These are phyloP conservation scores for Connochaetes taurinus DNA, from an alignment of 2,113 vertebrate species.

Conservation along the genomic window DNA sequence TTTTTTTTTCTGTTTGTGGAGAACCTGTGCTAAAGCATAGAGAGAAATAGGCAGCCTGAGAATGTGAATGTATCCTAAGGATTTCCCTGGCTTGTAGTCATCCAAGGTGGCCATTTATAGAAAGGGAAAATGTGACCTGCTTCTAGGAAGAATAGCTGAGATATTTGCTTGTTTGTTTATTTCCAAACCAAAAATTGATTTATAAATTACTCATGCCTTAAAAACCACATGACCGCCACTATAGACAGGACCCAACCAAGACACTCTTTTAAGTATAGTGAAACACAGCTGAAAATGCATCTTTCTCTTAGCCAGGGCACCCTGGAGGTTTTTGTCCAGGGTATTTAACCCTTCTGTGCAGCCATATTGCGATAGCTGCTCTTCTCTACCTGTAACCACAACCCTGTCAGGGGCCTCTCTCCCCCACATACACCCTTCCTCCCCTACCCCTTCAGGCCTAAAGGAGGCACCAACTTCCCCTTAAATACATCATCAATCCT, in stretches of 20 bases:
- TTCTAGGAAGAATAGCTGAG: neutral
- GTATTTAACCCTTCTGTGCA: fast-evolving
- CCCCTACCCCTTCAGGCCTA: neutral
- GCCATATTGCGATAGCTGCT: neutral
- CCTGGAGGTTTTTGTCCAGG: fast-evolving
- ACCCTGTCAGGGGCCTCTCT: fast-evolving
- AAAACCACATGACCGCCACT: neutral
- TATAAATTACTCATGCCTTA: neutral
- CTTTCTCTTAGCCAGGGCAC: neutral
- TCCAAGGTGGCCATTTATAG: fast-evolving
- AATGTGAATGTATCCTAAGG: neutral
- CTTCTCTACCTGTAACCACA: neutral
- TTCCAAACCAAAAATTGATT: neutral
- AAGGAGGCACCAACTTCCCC: neutral
- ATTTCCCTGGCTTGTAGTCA: fast-evolving
- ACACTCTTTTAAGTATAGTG: neutral
- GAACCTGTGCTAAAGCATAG: neutral
- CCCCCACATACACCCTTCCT: fast-evolving
- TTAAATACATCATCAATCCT: no score
- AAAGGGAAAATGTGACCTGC: neutral
- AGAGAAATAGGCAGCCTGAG: neutral
- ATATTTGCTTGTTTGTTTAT: neutral
- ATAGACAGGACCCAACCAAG: neutral
- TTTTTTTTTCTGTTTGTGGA: neutral
- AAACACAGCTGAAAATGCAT: neutral